Evolutionary conservation across 2,797 vertebrate species (phyloP).

Genomic region (Periophthalmus magnuspinnatus): DNA sequence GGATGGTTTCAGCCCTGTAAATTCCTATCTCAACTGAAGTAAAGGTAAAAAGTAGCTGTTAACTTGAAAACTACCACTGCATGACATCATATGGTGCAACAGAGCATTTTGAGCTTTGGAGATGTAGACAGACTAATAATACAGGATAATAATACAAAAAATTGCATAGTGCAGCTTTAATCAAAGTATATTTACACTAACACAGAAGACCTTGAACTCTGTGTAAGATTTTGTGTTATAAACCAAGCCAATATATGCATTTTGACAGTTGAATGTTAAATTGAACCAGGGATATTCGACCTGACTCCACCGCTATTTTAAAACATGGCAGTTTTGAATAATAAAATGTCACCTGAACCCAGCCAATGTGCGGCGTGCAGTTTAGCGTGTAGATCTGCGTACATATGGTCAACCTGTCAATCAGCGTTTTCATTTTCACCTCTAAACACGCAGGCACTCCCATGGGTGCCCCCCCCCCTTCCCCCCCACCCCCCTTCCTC

Average conservation of each 20-base stretch:
- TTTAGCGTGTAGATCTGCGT: constrained; percentile 8
- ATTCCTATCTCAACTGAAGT: too few relatives aligned
- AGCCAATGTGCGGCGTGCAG: neutral
- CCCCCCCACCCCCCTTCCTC: constrained; percentile 37
- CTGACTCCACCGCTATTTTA: neutral
- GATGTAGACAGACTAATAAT: too few relatives aligned
- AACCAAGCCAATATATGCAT: neutral
- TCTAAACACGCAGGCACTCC: constrained; percentile 55
- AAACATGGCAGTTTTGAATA: neutral
- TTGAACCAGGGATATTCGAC: neutral
- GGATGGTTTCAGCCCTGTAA: too few relatives aligned
- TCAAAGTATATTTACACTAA: too few relatives aligned
- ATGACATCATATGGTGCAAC: too few relatives aligned
- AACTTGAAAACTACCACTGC: too few relatives aligned
- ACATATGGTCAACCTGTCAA: constrained; percentile 71
- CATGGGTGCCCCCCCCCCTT: constrained; percentile 60
- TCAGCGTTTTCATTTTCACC: constrained; percentile 60
- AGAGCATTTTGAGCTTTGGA: too few relatives aligned
- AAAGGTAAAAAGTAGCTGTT: too few relatives aligned
- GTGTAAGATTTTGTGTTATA: neutral
- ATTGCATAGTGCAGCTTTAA: too few relatives aligned
- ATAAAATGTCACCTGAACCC: neutral
- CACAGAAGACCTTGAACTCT: neutral
- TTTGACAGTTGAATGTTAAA: neutral
- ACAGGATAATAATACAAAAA: too few relatives aligned